These are phyloP conservation scores for Eupleurogrammus muticus DNA, from an alignment of 2,797 vertebrate genomes.

Conservation along the genomic window DNA sequence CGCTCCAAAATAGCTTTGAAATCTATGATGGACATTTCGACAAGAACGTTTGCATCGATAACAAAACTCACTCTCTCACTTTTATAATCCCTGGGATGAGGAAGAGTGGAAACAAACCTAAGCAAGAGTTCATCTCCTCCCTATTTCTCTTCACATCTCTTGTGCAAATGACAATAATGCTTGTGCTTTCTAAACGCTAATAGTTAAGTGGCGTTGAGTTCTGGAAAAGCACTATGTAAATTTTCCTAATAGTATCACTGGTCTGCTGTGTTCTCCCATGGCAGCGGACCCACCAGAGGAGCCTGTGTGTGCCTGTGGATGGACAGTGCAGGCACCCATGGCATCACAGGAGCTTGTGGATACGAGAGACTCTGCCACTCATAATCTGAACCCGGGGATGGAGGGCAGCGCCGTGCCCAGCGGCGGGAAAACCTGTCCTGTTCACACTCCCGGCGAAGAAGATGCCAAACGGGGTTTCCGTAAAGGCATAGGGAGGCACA, in stretches of 20 bases:
- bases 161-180: neutral
- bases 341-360: slow-evolving; percentile 74
- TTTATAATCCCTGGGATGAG: slow-evolving; percentile 27
- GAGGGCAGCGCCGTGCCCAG: slow-evolving; percentile 78
- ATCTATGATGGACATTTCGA: slow-evolving; percentile 16
- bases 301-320: slow-evolving; percentile 51
- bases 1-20: slow-evolving; percentile 32
- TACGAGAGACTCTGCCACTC: slow-evolving; percentile 84
- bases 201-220: too few species aligned
- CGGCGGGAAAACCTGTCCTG: slow-evolving; percentile 79
- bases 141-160: slow-evolving; percentile 13
- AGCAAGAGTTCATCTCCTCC: slow-evolving; percentile 15
- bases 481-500: slow-evolving; percentile 90
- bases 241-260: too few species aligned
- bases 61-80: slow-evolving; percentile 14
- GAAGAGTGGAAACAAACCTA: slow-evolving; percentile 25
- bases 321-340: slow-evolving; percentile 70
- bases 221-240: too few species aligned
- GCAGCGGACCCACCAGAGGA: slow-evolving; percentile 50
- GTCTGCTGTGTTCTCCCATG: slow-evolving; percentile 31
- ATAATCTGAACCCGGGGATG: slow-evolving; percentile 84
- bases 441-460: slow-evolving; percentile 79
- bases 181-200: slow-evolving; percentile 12
- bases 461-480: slow-evolving; percentile 87
- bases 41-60: slow-evolving; percentile 25